Percentiles rank a stretch among this genome's conserved stretches.
Evolutionary conservation across 2,113 vertebrate genomes (phyloP).

Genomic region (Tupaia tana): DNA sequence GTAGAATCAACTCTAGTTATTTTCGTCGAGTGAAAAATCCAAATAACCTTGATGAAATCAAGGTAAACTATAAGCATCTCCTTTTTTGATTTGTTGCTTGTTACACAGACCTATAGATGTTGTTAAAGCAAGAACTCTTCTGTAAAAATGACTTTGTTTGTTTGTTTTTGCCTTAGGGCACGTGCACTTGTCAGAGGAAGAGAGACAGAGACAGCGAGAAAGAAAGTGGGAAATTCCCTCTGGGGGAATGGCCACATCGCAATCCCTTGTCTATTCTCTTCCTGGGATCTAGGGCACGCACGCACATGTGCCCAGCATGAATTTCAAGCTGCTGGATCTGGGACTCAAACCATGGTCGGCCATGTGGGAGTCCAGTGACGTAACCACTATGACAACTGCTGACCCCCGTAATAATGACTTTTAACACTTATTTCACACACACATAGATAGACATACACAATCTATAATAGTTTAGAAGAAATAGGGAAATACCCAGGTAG

Average conservation of each 20-base stretch:
- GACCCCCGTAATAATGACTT: not conserved
- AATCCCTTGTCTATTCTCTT: no score
- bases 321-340: no score
- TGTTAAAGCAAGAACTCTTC: not conserved
- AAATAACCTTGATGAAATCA: conserved; percentile 90
- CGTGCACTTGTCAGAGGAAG: no score
- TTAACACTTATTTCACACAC: not conserved
- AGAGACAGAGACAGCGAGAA: no score
- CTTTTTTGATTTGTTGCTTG: conserved; percentile 65
- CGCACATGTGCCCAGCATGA: no score
- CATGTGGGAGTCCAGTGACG: no score
- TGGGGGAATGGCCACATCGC: no score
- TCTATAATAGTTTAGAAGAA: conserved; percentile 50
- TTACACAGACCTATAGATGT: not conserved
- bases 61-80: conserved; percentile 86
- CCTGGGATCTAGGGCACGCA: no score
- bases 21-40: conserved; percentile 92
- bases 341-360: no score
- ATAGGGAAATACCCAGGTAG: conserved; percentile 8
- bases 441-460: not conserved
- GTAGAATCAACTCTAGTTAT: conserved; percentile 89
- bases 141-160: not conserved
- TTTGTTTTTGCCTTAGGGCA: no score
- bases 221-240: no score
- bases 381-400: no score